phyloP scores from a whole-genome alignment of 2,113 vertebrate species.

The Beaufortia kweichowensis region DNA sequence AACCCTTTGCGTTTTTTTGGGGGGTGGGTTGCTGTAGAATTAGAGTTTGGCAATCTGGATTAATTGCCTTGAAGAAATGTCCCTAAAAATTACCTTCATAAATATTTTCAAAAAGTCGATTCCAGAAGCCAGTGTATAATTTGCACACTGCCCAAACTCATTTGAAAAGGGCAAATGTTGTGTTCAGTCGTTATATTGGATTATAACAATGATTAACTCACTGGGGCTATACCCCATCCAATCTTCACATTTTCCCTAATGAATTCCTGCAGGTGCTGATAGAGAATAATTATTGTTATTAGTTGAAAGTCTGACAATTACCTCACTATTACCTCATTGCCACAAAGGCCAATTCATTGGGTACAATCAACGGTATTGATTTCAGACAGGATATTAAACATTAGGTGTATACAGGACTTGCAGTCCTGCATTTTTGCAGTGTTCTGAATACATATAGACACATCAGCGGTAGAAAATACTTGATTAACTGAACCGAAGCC shows the following conservation, averaged over 20 bases:
- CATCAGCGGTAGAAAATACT: constrained; percentile 7
- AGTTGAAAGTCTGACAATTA: constrained; percentile 38
- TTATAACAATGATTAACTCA: constrained; percentile 21
- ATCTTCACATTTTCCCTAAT: constrained; percentile 26
- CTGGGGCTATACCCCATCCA: neutral
- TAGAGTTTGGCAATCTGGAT: too few species aligned
- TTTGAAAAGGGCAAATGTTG: neutral
- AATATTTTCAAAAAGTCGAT: too few species aligned
- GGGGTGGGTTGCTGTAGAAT: too few species aligned
- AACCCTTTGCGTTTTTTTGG: too few species aligned
- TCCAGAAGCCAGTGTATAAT: too few species aligned
- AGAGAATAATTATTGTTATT: constrained; percentile 43
- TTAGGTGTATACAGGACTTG: neutral
- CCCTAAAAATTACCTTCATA: too few species aligned
- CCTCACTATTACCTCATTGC: constrained; percentile 43
- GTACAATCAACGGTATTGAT: constrained; percentile 29
- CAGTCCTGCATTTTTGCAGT: neutral
- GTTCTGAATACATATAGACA: constrained; percentile 35
- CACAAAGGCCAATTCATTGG: constrained; percentile 37
- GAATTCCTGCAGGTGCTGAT: constrained; percentile 15
- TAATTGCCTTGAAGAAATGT: too few species aligned
- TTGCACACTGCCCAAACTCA: neutral
- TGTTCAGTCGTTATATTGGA: neutral
- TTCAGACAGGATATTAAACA: constrained; percentile 50
- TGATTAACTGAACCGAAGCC: neutral